These are phyloP conservation scores for Bucco capensis DNA, from an alignment of 2,113 vertebrate genomes.

Conservation along the genomic window DNA sequence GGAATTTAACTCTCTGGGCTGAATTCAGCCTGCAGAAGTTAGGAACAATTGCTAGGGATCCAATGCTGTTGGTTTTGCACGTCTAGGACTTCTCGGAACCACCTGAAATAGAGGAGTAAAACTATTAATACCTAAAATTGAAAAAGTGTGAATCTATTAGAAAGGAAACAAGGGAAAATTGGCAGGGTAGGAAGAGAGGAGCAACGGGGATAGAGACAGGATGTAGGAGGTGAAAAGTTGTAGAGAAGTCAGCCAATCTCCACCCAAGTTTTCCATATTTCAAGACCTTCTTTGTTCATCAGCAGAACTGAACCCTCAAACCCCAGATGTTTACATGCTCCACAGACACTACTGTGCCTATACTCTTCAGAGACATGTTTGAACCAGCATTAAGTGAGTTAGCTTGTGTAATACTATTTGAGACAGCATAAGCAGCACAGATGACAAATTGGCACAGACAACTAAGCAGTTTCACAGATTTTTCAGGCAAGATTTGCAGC, in stretches of 20 bases:
- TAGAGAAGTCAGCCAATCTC: neutral
- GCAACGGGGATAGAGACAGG: neutral
- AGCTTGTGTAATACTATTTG: neutral
- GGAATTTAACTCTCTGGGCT: neutral
- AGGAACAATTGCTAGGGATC: neutral
- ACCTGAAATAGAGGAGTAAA: neutral
- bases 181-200: neutral
- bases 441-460: neutral
- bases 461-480: neutral
- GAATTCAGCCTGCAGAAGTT: neutral
- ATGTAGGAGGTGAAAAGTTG: neutral
- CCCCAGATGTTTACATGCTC: neutral
- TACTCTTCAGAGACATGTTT: neutral
- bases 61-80: neutral
- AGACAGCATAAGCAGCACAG: neutral
- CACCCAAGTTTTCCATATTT: neutral
- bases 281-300: neutral
- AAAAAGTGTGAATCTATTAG: neutral
- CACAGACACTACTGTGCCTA: neutral
- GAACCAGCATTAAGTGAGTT: neutral
- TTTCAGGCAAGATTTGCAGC: neutral
- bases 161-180: neutral
- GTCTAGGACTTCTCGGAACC: neutral
- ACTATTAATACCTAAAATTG: neutral
- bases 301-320: neutral